Percentiles rank a stretch among this genome's conserved stretches.
phyloP scores from a whole-genome alignment of 2,113 vertebrate species.

The Rallus limicola region DNA sequence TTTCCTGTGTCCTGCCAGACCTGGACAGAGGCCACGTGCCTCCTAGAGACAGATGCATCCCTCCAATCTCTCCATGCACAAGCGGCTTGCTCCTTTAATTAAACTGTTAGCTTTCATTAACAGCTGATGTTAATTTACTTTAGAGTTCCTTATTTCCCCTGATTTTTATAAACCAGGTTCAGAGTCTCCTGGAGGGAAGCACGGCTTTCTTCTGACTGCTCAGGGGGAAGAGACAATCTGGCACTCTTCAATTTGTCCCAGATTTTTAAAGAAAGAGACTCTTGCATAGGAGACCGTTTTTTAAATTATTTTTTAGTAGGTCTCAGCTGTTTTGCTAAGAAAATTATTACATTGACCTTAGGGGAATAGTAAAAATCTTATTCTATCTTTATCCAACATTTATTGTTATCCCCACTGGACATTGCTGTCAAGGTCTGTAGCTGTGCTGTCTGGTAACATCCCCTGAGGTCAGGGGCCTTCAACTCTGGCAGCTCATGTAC shows the following conservation, averaged over 20 bases:
- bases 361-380: neutral
- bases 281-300: neutral
- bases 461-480: neutral
- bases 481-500: neutral
- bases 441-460: neutral
- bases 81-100: conserved; percentile 16
- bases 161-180: neutral
- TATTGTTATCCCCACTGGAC: neutral
- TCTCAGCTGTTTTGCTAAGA: conserved; percentile 25
- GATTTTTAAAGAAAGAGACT: conserved; percentile 20
- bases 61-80: neutral
- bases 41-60: neutral
- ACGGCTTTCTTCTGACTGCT: neutral
- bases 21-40: neutral
- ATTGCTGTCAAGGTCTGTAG: neutral
- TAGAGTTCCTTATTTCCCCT: neutral
- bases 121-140: neutral
- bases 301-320: neutral
- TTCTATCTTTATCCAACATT: neutral
- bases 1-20: neutral
- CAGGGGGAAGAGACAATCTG: conserved; percentile 9
- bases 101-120: conserved; percentile 42
- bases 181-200: neutral
- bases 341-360: neutral
- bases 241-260: neutral